Base-by-base conservation (phyloP, 2,113 vertebrate species). In the Thamnophis sirtalis region DNA sequence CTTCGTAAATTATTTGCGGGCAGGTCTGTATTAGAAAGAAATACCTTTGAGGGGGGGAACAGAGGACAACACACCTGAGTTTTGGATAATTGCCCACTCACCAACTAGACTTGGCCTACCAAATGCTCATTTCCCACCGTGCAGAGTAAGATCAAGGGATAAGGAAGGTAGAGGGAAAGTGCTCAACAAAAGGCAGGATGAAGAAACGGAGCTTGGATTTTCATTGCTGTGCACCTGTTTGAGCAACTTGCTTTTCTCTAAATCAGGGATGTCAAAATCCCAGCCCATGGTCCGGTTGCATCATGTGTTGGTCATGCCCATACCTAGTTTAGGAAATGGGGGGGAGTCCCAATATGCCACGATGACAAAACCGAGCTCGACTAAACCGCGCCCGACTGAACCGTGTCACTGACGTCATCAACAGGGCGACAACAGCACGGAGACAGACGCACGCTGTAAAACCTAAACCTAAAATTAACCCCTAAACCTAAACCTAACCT, bases 1-100 rank as follows among this genome's bases (percentile, higher is more conserved):
- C 92, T 93, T 97, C 95, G 94, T 96, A 97, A 97, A 97, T 97
- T 97, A 97, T 97, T 97, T 97, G 96, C 96, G 97, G 96, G 93
- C 96, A 56, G 93, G 96, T 97, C 96, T 95, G 94, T 93, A 95
- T 97, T 96, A 94, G 96, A 96, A 95, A 95, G 95, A 96, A 96
- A 96, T 95, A 95, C 92, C 95, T 96, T 94, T 96, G 43, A n/a
- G 60, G 58, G 22, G 24, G 4, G 2, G 28, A 13, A 0, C 94
- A 68, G 95, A 96, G 95, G 95, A 95, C 93, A 96, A 94, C 96
- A 96, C 97, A 98, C 97, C 97, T 98, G 97, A 97, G 97, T 94
- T 96, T 96, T 0, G 95, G 96, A 93, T 97, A 97, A 97, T 96
- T 97, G 96, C 95, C 96, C 84, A 6, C 96, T 96, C 95, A 95